Evolutionary conservation across 2,888 invertebrate genomes (phyloP).

Genomic region (Cosmopolites sordidus): DNA sequence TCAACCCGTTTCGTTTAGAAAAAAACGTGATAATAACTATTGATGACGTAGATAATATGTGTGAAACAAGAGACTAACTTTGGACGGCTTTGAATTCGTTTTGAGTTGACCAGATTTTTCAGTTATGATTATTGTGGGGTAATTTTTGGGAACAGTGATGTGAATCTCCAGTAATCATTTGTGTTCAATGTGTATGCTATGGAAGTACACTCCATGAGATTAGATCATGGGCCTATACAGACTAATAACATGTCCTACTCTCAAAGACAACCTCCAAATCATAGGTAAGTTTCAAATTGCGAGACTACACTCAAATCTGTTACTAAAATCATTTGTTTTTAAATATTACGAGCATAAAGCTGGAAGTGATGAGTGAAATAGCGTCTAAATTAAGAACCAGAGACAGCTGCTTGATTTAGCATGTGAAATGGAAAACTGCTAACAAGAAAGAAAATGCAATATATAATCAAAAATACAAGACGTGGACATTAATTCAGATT

Average conservation of each 20-base stretch:
- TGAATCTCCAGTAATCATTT: constrained; percentile 27
- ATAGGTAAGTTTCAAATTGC: constrained; percentile 47
- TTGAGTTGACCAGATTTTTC: neutral
- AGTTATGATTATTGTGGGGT: constrained; percentile 1
- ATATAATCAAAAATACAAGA: too few relatives aligned
- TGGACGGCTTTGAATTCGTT: neutral
- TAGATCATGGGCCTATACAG: constrained; percentile 50
- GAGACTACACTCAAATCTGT: too few relatives aligned
- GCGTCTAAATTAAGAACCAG: too few relatives aligned
- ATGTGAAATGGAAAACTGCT: too few relatives aligned
- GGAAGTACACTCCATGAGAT: constrained; percentile 50
- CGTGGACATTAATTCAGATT: too few relatives aligned
- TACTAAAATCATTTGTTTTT: too few relatives aligned
- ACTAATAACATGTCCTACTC: constrained; percentile 49
- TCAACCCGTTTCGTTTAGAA: constrained; percentile 12
- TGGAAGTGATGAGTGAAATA: too few relatives aligned
- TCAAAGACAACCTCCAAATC: constrained; percentile 47
- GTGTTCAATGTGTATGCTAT: constrained; percentile 45
- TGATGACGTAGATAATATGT: constrained; percentile 4
- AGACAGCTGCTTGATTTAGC: too few relatives aligned
- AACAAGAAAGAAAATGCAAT: too few relatives aligned
- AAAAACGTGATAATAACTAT: constrained; percentile 2
- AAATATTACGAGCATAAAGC: too few relatives aligned
- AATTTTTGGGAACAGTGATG: constrained; percentile 19
- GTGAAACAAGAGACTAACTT: constrained; percentile 9